Conservation (phyloP, 2,113 vertebrate species). For the Bubo scandiacus region DNA sequence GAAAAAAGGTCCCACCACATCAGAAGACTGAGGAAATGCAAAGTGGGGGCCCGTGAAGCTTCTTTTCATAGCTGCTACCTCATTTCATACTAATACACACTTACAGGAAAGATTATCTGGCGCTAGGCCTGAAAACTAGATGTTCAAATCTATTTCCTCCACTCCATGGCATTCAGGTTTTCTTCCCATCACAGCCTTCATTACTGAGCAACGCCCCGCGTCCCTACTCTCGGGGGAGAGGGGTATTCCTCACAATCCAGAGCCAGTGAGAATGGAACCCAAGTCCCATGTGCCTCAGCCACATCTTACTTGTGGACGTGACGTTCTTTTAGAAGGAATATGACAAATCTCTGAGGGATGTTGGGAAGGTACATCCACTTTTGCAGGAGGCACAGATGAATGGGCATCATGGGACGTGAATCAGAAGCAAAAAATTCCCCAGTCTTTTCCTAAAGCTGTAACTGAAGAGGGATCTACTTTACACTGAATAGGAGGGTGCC, state of each 20-base stretch:
- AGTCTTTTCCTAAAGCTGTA: neutral
- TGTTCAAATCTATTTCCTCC: neutral
- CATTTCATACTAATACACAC: neutral
- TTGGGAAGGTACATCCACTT: too few relatives aligned
- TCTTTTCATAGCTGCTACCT: neutral
- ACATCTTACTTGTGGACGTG: neutral
- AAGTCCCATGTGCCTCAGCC: neutral
- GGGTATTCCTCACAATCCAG: neutral
- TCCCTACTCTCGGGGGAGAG: neutral
- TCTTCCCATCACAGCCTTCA: neutral
- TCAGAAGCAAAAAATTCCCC: neutral
- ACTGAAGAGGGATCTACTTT: neutral
- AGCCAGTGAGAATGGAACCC: neutral
- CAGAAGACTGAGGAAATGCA: neutral
- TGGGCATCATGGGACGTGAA: neutral
- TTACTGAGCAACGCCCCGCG: neutral
- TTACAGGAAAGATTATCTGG: neutral
- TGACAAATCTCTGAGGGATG: neutral
- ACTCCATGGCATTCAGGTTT: neutral
- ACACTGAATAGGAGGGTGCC: neutral
- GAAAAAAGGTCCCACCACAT: neutral
- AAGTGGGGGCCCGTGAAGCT: neutral
- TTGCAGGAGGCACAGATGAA: neutral
- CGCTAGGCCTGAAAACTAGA: neutral
- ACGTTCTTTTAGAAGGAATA: neutral